Percentiles rank a stretch among this genome's conserved stretches.
phyloP scores from a whole-genome alignment of 2,888 invertebrate genomes.

The Carabus problematicus region DNA sequence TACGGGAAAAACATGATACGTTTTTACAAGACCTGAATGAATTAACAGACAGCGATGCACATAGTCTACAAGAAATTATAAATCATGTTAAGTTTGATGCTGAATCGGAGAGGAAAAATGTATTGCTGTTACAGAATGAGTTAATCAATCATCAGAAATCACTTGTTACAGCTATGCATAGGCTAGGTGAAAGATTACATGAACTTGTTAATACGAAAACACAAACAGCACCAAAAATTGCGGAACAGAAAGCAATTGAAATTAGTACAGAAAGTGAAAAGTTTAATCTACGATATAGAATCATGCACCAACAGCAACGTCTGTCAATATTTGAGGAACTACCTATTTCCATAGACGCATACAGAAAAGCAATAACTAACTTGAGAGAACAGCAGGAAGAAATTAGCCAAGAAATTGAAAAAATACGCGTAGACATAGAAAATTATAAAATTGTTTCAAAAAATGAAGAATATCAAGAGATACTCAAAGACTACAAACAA shows the following conservation, averaged over 20 bases:
- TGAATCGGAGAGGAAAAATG: constrained; percentile 48
- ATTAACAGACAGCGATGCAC: constrained; percentile 46
- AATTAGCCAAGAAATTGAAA: constrained; percentile 54
- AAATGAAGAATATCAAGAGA: constrained; percentile 57
- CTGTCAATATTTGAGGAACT: constrained; percentile 59
- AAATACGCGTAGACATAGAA: constrained; percentile 55
- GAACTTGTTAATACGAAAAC: constrained; percentile 55
- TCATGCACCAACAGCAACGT: constrained; percentile 49
- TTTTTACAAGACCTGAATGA: constrained; percentile 48
- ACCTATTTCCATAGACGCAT: constrained; percentile 57
- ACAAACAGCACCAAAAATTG: constrained; percentile 51
- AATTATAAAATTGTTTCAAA: constrained; percentile 57
- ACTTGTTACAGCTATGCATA: constrained; percentile 54
- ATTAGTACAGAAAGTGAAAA: constrained; percentile 55
- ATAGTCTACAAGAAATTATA: constrained; percentile 49
- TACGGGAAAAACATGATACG: constrained; percentile 51
- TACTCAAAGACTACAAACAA: constrained; percentile 57
- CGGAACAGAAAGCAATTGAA: constrained; percentile 54
- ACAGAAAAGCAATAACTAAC: constrained; percentile 54
- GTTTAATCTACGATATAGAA: constrained; percentile 53
- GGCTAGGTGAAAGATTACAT: constrained; percentile 52
- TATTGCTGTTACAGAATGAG: constrained; percentile 54
- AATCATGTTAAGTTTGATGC: constrained; percentile 49
- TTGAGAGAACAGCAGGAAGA: constrained; percentile 56
- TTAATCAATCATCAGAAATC: constrained; percentile 54